These are phyloP conservation scores for Neogobius melanostomus DNA, from an alignment of 2,113 vertebrate genomes.

Conservation along the genomic window DNA sequence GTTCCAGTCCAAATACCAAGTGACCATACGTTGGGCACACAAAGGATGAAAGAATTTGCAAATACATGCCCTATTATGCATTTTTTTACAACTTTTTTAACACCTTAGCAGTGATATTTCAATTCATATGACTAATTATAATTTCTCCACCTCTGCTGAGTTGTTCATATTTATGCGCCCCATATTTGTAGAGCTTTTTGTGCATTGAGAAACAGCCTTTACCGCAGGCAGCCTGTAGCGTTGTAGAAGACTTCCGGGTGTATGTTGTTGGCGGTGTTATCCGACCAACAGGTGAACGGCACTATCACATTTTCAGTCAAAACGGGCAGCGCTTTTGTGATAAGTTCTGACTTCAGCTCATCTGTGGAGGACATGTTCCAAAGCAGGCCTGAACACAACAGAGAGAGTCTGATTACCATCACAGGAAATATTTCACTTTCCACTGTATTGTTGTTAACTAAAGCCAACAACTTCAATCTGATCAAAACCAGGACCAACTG, in stretches of 20 bases:
- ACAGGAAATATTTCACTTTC: not conserved
- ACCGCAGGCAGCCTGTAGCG: slow-evolving; percentile 92
- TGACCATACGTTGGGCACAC: too few relatives aligned
- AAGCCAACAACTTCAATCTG: not conserved
- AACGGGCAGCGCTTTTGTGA: slow-evolving; percentile 80
- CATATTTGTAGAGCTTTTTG: not conserved
- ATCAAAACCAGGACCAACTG: not conserved
- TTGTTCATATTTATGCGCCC: not conserved
- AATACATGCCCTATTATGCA: too few relatives aligned
- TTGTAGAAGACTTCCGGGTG: slow-evolving; percentile 89
- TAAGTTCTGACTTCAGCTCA: slow-evolving; percentile 83
- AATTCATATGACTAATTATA: too few relatives aligned
- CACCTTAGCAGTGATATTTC: too few relatives aligned
- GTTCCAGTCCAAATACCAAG: not conserved
- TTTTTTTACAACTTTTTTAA: too few relatives aligned
- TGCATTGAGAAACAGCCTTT: slow-evolving; percentile 18
- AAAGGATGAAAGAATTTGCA: too few relatives aligned
- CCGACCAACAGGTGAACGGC: slow-evolving; percentile 83
- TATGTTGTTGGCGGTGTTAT: slow-evolving; percentile 63
- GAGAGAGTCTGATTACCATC: not conserved
- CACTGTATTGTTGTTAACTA: not conserved
- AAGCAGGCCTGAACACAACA: slow-evolving; percentile 80
- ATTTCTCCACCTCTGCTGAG: not conserved
- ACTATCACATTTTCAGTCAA: slow-evolving; percentile 86
- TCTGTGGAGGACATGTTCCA: slow-evolving; percentile 94